phyloP scores from a whole-genome alignment of 1,140 invertebrate genomes.

The Sinonovacula constricta region DNA sequence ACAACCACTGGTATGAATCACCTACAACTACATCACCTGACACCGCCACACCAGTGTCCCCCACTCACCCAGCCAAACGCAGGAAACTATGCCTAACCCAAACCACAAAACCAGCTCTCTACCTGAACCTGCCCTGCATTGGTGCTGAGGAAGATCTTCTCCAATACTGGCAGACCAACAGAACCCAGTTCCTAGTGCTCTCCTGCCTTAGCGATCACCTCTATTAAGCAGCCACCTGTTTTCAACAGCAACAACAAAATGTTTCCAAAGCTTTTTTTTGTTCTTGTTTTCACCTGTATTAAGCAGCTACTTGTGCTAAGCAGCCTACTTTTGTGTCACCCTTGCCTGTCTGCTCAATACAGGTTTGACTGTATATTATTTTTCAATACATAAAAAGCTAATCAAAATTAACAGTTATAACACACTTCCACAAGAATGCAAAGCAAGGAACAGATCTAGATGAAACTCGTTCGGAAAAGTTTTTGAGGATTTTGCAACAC shows the following conservation, averaged over 20 bases:
- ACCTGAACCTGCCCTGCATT: no score
- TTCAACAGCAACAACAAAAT: neutral
- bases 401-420: conserved; percentile 7
- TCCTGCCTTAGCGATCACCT: neutral
- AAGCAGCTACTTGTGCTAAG: neutral
- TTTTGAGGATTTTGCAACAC: conserved; percentile 3
- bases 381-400: conserved; percentile 23
- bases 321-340: conserved; percentile 12
- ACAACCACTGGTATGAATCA: no score
- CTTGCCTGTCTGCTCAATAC: no score
- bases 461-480: neutral
- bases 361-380: conserved; percentile 21
- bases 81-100: no score
- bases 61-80: no score
- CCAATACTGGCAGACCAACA: no score
- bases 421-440: conserved; percentile 4
- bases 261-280: conserved; percentile 7
- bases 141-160: no score
- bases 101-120: no score
- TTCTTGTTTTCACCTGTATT: conserved; percentile 18
- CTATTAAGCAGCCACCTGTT: conserved; percentile 13
- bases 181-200: no score
- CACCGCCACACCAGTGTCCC: no score
- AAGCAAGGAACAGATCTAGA: conserved; percentile 12
- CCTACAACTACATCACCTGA: no score